Evolutionary conservation across 2,797 vertebrate species (phyloP).

Genomic region (Florisuga fusca): DNA sequence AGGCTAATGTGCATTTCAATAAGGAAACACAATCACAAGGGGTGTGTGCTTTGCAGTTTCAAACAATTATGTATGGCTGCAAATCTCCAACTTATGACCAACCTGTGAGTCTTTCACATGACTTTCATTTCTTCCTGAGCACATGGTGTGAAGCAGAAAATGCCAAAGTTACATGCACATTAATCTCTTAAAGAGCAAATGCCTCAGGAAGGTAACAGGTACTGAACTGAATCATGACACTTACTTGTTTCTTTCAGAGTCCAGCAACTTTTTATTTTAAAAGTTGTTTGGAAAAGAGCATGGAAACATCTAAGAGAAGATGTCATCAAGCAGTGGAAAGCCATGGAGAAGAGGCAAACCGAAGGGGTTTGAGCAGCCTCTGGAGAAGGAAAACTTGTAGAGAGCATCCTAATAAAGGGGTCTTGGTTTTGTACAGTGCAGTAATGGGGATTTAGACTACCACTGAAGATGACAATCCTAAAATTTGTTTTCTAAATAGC

Average conservation of each 20-base stretch:
- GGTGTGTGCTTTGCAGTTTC: neutral
- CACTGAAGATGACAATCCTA: neutral
- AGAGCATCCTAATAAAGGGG: neutral
- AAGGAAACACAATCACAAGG: neutral
- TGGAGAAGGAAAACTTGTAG: neutral
- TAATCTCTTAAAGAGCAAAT: neutral
- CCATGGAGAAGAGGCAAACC: neutral
- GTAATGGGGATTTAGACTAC: neutral
- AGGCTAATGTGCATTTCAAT: neutral
- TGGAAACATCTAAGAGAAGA: neutral
- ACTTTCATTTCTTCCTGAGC: neutral
- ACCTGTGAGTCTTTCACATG: neutral
- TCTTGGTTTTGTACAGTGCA: neutral
- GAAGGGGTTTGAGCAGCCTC: rapidly evolving
- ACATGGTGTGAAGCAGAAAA: neutral
- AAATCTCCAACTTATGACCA: neutral
- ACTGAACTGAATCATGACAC: neutral
- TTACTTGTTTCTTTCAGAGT: neutral
- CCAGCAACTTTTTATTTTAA: neutral
- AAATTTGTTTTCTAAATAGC: neutral
- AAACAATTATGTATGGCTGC: neutral
- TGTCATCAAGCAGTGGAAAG: neutral
- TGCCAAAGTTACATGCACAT: neutral
- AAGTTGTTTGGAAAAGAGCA: neutral
- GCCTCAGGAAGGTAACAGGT: neutral